phyloP scores from a whole-genome alignment of 1,140 invertebrate genomes.

The fruit fly (Drosophila melanogaster) region Release_6_plus_ISO1_MT NT_033777.3:26207001-26207500 shows the following conservation, averaged over 20 bases:
- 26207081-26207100: conserved; percentile 15
- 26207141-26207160: conserved; percentile 42
- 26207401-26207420: conserved; percentile 58
- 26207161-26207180: not conserved
- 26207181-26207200: conserved; percentile 28
- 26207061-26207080: conserved; percentile 13
- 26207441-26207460: conserved; percentile 30
- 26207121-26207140: conserved; percentile 74
- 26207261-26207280: conserved; percentile 1
- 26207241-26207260: conserved; percentile 11
- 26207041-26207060: conserved; percentile 62
- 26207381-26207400: conserved; percentile 67
- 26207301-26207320: conserved; percentile 69
- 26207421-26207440: conserved; percentile 12
- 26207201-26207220: conserved; percentile 31
- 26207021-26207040: conserved; percentile 15
- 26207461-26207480: conserved; percentile 40
- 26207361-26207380: conserved; percentile 46
- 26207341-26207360: conserved; percentile 65
- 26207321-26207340: conserved; percentile 44
- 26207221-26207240: conserved; percentile 70
- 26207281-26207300: conserved; percentile 67
- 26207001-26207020: conserved; percentile 54
- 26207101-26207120: conserved; percentile 62
- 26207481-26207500: conserved; percentile 25